Conservation (phyloP, 2,797 vertebrate genomes). For the Chanos chanos region DNA sequence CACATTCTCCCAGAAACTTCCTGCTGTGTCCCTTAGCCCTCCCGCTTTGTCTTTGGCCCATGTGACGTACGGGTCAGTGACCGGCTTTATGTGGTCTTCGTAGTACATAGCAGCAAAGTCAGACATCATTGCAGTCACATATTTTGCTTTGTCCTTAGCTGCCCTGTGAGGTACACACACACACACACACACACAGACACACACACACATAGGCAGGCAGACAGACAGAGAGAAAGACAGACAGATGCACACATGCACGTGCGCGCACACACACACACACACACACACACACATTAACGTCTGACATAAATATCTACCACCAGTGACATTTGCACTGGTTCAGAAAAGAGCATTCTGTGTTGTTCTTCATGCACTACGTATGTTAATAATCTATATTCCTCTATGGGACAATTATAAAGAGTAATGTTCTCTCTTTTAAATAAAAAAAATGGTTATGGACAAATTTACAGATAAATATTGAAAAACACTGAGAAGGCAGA, state of each 20-base stretch:
- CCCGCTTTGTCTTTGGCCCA: conserved; percentile 53
- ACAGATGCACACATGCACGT: conserved; percentile 7
- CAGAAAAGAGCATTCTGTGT: too few relatives aligned
- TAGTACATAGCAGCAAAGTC: conserved; percentile 53
- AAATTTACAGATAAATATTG: too few relatives aligned
- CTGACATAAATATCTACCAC: background rate
- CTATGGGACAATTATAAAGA: too few relatives aligned
- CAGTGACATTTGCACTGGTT: background rate
- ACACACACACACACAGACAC: conserved; percentile 4
- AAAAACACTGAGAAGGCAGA: too few relatives aligned
- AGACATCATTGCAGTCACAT: background rate
- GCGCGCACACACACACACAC: background rate
- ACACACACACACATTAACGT: background rate
- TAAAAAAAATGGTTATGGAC: too few relatives aligned
- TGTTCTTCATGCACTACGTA: too few relatives aligned
- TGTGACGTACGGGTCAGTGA: conserved; percentile 40
- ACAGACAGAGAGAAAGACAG: conserved; percentile 12
- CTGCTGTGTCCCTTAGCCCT: too few relatives aligned
- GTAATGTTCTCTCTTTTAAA: too few relatives aligned
- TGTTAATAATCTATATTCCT: too few relatives aligned
- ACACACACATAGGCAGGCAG: background rate
- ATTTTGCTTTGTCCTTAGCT: conserved; percentile 37
- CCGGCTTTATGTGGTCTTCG: conserved; percentile 63
- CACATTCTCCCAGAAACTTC: conserved; percentile 50
- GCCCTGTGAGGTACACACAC: conserved; percentile 35